Evolutionary conservation across 2,888 invertebrate genomes (phyloP).

Genomic region (Drosophila helvetica): DNA sequence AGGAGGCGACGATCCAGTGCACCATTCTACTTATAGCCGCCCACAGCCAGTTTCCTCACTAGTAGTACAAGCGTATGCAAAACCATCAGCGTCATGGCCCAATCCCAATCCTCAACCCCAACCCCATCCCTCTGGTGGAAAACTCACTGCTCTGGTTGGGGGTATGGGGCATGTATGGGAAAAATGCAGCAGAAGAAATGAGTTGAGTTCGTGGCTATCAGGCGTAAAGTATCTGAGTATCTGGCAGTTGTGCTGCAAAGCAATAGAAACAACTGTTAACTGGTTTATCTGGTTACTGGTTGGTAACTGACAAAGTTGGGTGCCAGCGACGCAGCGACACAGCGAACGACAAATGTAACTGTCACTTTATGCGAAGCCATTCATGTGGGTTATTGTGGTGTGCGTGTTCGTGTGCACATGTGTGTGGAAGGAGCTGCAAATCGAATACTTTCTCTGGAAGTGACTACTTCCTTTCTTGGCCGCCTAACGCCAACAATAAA

Average conservation of each 20-base stretch:
- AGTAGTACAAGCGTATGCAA: slow-evolving; percentile 5
- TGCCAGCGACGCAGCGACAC: slow-evolving; percentile 12
- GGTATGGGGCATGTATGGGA: slow-evolving; percentile 1
- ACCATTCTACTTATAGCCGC: slow-evolving; percentile 3
- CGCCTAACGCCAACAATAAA: too few relatives aligned
- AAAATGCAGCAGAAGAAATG: slow-evolving; percentile 53
- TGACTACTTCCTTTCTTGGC: neutral
- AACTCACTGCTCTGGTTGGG: too few relatives aligned
- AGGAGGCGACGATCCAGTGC: slow-evolving; percentile 11
- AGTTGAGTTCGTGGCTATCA: slow-evolving; percentile 46
- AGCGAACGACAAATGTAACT: slow-evolving; percentile 46
- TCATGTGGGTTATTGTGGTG: slow-evolving; percentile 31
- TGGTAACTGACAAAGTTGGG: slow-evolving; percentile 36
- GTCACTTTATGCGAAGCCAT: slow-evolving; percentile 56
- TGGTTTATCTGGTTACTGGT: slow-evolving; percentile 32
- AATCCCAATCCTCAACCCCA: slow-evolving; percentile 19
- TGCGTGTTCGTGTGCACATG: slow-evolving; percentile 5
- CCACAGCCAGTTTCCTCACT: neutral
- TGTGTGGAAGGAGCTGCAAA: slow-evolving; percentile 32
- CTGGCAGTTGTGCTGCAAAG: slow-evolving; percentile 36
- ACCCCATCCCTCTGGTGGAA: slow-evolving; percentile 21
- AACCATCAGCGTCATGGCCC: slow-evolving; percentile 33
- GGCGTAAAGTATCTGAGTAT: slow-evolving; percentile 61
- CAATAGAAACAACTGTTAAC: slow-evolving; percentile 19
- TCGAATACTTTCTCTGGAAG: slow-evolving; percentile 10